Evolutionary conservation across 2,888 invertebrate genomes (phyloP), one percentile per base, ranked within the genome.

Genomic region (Drosophila atripex): DNA sequence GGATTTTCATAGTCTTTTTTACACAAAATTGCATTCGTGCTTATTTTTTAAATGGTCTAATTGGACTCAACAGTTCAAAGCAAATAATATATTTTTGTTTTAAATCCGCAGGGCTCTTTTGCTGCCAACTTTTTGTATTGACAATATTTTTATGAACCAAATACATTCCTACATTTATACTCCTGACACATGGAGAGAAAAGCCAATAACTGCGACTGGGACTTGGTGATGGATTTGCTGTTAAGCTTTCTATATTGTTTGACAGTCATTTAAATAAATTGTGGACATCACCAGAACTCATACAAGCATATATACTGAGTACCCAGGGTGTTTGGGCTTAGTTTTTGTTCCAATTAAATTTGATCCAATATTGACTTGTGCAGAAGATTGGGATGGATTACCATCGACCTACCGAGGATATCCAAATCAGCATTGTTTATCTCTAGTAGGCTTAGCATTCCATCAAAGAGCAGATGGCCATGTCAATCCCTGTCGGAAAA

Each of bases 281-380:
- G 16, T 12, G 35, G 18, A 14, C 56, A 49, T 49, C 23, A 21
- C 12, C 11, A 38, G 28, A 21, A n/a, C 14, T n/a, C 38, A 38
- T 25, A 6, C 14, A n/a, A 2, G 2, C 38, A 38, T 25, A 6
- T 12, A 18, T 23, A 3, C 3, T 16, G 3, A 11, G 7, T 50
- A n/a, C 14, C 16, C 9, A 43, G 11, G 21, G 21, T 43, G 21
- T 12, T 11, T 8, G 21, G 43, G 12, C 18, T n/a, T 57, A 45
- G 45, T 39, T 28, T 38, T 35, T 28, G 21, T 16, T 38, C 68
- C 63, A 64, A 64, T 66, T 66, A 66, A 66, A 45, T 45, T n/a
- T 28, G 6, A 41, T 58, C 57, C 39, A 8, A 12, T 47, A 14
- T 6, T 18, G 11, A 16, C 23, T 35, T 9, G 2, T 25, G 14